Percentiles rank a stretch among this genome's conserved stretches.
phyloP scores from a whole-genome alignment of 1,140 invertebrate species.

The Stegodyphus mimosarum region DNA sequence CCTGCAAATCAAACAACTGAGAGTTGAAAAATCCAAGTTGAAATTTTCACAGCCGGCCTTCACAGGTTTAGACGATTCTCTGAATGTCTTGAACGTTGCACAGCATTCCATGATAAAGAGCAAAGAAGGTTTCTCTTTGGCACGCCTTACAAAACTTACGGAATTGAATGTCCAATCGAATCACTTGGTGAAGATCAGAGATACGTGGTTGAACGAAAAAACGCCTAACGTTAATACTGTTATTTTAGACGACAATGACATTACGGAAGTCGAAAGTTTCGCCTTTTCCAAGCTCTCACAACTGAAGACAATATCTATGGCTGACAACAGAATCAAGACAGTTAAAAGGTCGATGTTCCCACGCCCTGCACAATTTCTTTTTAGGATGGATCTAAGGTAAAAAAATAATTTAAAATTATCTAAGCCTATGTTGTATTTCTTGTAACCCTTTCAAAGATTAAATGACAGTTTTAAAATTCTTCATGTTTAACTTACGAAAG shows the following conservation, averaged over 20 bases:
- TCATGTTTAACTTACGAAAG: too few relatives aligned
- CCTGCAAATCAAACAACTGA: constrained; percentile 32
- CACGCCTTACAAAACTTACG: constrained; percentile 12
- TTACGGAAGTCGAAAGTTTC: constrained; percentile 1
- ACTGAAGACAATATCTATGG: constrained; percentile 15
- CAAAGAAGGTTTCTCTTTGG: constrained; percentile 21
- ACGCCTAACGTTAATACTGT: constrained; percentile 18
- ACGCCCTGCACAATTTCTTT: neutral
- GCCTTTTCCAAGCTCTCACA: constrained; percentile 18
- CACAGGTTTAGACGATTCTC: constrained; percentile 17
- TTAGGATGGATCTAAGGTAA: constrained; percentile 47
- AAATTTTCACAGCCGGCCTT: constrained; percentile 27
- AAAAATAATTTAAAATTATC: too few relatives aligned
- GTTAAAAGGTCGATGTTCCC: constrained; percentile 39
- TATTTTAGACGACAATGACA: constrained; percentile 36
- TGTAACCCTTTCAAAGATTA: too few relatives aligned
- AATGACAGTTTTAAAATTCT: too few relatives aligned
- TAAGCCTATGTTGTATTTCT: too few relatives aligned
- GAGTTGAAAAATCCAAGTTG: constrained; percentile 8
- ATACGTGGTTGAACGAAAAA: constrained; percentile 41
- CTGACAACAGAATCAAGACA: constrained; percentile 29
- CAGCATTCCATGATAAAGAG: constrained; percentile 31
- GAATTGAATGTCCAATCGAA: constrained; percentile 18
- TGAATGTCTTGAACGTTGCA: constrained; percentile 25
- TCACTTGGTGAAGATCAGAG: neutral